Evolutionary conservation across 1,140 invertebrate species (phyloP).

Genomic region (Camponotus pennsylvanicus): DNA sequence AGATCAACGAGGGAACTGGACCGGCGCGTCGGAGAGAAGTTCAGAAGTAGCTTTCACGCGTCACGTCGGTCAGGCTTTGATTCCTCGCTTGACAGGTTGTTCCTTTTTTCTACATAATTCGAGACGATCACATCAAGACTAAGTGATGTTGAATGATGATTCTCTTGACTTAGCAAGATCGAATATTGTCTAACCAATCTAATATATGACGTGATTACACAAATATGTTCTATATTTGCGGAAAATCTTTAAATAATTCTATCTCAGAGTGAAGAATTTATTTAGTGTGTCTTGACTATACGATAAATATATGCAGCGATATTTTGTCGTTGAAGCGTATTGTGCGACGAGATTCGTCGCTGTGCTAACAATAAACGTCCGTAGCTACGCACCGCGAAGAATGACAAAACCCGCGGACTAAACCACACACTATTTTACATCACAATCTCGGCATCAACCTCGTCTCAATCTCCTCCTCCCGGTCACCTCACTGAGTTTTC

Average conservation of each 20-base stretch:
- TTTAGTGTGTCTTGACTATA: neutral
- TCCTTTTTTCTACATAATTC: slow-evolving; percentile 21
- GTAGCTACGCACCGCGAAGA: slow-evolving; percentile 25
- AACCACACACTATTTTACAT: neutral
- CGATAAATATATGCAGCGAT: neutral
- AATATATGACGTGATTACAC: neutral
- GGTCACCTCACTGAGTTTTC: neutral
- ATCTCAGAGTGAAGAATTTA: neutral
- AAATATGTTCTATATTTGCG: neutral
- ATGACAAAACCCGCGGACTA: neutral
- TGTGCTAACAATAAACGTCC: slow-evolving; percentile 38
- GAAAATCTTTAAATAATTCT: neutral
- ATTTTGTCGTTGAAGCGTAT: slow-evolving; percentile 18
- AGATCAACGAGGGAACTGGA: slow-evolving; percentile 43
- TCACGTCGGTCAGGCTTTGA: slow-evolving; percentile 30
- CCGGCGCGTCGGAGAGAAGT: neutral
- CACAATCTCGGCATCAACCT: neutral
- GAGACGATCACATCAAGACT: slow-evolving; percentile 4
- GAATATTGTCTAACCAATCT: neutral
- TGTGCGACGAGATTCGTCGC: slow-evolving; percentile 4
- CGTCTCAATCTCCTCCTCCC: neutral
- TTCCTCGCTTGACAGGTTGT: slow-evolving; percentile 2
- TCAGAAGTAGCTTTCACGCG: slow-evolving; percentile 4
- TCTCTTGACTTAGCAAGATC: slow-evolving; percentile 8
- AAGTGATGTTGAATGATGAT: neutral